A percentile compares a stretch with the other conserved stretches of the same genome.
Evolutionary conservation across 2,888 invertebrate species (phyloP).

Genomic region (Sphaerolaimus hirsutus): DNA sequence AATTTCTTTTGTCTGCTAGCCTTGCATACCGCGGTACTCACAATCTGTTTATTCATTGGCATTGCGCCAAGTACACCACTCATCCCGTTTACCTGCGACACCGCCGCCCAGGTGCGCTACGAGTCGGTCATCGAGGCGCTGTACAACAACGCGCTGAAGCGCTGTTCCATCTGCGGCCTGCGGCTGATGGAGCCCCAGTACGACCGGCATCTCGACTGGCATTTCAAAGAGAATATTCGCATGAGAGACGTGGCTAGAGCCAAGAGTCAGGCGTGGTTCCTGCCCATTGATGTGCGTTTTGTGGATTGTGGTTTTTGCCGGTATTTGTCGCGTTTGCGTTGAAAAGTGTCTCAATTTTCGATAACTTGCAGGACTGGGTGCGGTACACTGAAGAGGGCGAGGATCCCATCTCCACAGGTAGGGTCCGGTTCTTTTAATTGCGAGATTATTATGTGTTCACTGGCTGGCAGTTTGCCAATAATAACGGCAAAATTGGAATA

Average conservation of each 20-base stretch:
- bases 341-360: conserved; percentile 1
- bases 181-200: conserved; percentile 47
- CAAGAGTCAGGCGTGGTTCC: conserved; percentile 66
- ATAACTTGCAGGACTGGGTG: conserved; percentile 10
- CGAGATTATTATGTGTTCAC: too few relatives aligned
- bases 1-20: too few relatives aligned
- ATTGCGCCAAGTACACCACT: too few relatives aligned
- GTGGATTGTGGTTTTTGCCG: background rate
- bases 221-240: conserved; percentile 71
- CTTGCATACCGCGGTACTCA: too few relatives aligned
- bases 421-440: too few relatives aligned
- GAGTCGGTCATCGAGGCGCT: conserved; percentile 43
- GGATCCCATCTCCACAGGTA: conserved; percentile 4
- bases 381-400: conserved; percentile 9
- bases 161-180: conserved; percentile 83
- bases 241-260: conserved; percentile 48
- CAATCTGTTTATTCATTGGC: too few relatives aligned
- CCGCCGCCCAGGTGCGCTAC: too few relatives aligned
- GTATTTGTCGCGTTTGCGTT: background rate
- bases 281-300: conserved; percentile 35
- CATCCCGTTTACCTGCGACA: too few relatives aligned
- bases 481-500: too few relatives aligned
- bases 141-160: conserved; percentile 49
- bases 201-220: conserved; percentile 84
- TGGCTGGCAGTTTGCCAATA: too few relatives aligned